Conservation (phyloP, 2,113 vertebrate species). For the Salvator merianae region DNA sequence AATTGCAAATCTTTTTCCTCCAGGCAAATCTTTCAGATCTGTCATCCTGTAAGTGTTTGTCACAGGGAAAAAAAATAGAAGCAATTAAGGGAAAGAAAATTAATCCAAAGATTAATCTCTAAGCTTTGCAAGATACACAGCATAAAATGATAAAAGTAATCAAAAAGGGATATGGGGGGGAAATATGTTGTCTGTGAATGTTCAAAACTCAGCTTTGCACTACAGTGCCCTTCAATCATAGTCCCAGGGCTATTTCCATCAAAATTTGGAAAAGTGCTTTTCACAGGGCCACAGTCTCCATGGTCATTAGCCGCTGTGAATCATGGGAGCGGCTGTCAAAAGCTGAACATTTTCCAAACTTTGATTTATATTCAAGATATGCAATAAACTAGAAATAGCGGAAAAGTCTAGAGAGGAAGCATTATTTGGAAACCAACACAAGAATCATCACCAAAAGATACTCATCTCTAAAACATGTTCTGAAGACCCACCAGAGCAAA, state of each 20-base stretch:
- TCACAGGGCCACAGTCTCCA: no score
- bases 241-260: neutral
- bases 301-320: no score
- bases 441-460: neutral
- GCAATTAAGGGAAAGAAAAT: neutral
- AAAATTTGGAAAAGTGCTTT: no score
- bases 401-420: neutral
- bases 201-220: neutral
- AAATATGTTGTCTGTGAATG: neutral
- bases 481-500: no score
- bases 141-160: neutral
- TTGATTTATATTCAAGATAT: neutral
- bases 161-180: neutral
- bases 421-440: neutral
- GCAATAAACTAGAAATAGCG: neutral
- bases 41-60: neutral
- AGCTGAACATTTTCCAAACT: no score
- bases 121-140: conserved; percentile 10
- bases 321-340: no score
- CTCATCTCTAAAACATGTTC: neutral
- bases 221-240: neutral
- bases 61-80: neutral
- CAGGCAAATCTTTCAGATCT: neutral
- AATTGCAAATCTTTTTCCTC: neutral
- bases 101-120: neutral